Evolutionary conservation across 2,797 vertebrate species (phyloP), one percentile per base, ranked within the genome.

Genomic region (Pangasius krempfi): DNA sequence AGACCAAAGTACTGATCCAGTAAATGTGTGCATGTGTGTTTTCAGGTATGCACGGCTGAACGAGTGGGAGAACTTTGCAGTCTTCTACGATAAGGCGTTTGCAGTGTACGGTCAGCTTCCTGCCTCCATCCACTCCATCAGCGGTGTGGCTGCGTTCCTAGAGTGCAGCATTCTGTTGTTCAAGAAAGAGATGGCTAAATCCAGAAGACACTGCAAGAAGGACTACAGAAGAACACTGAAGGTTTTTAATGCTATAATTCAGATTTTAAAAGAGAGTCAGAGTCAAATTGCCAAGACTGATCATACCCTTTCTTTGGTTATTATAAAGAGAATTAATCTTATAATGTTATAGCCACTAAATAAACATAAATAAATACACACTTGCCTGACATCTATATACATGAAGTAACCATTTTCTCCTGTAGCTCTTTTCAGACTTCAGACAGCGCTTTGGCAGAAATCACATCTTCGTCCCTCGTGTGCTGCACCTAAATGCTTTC

Each of bases 161-260:
- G 90, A 91, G 88, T 60, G 70, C 58, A 76, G 47, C 4, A 84
- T 88, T 30, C 72, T 89, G 78, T 78, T 91, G 33, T 83, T 86
- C 84, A 89, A 33, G 72, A 86, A 88, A 30, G 90, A 88, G 44
- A 52, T 91, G 70, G 25, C n/a, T 80, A 88, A 86, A 5, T 9
- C 78, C 25, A 88, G 88, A 50, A 50, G 58, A 27, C 86, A 84
- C 83, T 70, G 81, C 13, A 18, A 58, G 50, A 30, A 40, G 9
- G 52, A 86, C 86, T 89, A 89, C 88, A 30, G 70, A 22, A 91
- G 37, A 50, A 88, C 83, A 14, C 86, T 82, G 27, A 86, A 89
- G 90, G 90, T 91, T 47, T 68, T 33, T 52, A 7, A 66, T 4
- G 12, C 10, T 66, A 18, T 68, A 3, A 33, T 50, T 52, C 40